Percentiles rank a stretch among this genome's conserved stretches.
Evolutionary conservation across 2,888 invertebrate species (phyloP).

Genomic region (Drosophila peninsularis): DNA sequence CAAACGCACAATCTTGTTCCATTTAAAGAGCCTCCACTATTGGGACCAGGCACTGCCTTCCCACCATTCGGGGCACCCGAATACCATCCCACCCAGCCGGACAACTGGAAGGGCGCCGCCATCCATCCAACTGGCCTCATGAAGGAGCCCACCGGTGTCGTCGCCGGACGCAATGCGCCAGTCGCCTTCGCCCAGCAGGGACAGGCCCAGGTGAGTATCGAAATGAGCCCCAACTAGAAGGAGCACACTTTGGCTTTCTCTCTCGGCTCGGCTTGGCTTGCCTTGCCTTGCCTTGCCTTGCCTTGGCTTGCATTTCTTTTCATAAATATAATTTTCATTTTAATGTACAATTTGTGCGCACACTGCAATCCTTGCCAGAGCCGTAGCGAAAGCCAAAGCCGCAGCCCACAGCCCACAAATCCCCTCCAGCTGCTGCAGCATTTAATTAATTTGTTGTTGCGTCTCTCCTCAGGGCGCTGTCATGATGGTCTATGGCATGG

Average conservation of each 20-base stretch:
- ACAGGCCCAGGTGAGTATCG: conserved; percentile 83
- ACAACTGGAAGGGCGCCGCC: conserved; percentile 84
- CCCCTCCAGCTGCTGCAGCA: conserved; percentile 26
- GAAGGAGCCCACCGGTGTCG: conserved; percentile 86
- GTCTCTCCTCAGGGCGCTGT: conserved; percentile 93
- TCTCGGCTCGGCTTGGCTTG: background rate
- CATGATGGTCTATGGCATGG: conserved; percentile 99
- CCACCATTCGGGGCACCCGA: conserved; percentile 84
- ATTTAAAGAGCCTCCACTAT: conserved; percentile 85
- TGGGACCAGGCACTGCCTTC: conserved; percentile 84
- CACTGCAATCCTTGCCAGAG: conserved; percentile 23
- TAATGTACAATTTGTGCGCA: conserved; percentile 53
- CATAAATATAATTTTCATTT: conserved; percentile 59
- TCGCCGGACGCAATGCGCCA: conserved; percentile 84
- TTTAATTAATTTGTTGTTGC: conserved; percentile 57
- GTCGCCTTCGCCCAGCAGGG: conserved; percentile 84
- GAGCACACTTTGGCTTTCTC: background rate
- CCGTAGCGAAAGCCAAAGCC: conserved; percentile 5
- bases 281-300: too few relatives aligned
- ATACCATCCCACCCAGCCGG: conserved; percentile 84
- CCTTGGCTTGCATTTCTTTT: conserved; percentile 26
- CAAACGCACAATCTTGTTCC: conserved; percentile 83
- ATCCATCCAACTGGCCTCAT: conserved; percentile 86
- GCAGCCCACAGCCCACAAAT: conserved; percentile 19
- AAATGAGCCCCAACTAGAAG: background rate